Conservation (phyloP, 64 coral and sea anemone genomes). For the Exaiptasia diaphana region DNA sequence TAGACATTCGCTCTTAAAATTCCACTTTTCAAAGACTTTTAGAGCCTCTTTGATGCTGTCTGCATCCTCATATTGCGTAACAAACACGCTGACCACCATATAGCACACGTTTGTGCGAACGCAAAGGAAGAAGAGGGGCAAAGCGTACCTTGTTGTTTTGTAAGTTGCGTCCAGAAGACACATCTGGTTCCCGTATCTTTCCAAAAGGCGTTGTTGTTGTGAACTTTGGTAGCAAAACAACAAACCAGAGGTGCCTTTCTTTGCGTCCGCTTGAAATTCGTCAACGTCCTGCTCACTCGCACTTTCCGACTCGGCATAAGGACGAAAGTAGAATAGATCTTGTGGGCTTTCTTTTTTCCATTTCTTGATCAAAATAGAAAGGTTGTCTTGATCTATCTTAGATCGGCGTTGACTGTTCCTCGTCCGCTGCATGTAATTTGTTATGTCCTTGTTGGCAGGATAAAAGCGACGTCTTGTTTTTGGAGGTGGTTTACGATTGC, state of each 20-base stretch:
- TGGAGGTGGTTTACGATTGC: not conserved
- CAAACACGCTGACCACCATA: constrained; percentile 21
- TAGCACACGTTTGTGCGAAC: constrained; percentile 39
- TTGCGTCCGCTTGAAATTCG: too few relatives aligned
- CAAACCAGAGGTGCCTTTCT: too few relatives aligned
- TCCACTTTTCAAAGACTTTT: not conserved
- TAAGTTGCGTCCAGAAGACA: constrained; percentile 42
- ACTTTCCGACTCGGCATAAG: not conserved
- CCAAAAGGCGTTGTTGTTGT: constrained; percentile 7
- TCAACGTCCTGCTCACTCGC: not conserved
- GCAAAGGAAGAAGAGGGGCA: constrained; percentile 29
- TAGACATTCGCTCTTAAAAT: too few relatives aligned
- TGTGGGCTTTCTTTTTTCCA: not conserved
- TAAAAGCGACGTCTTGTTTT: not conserved
- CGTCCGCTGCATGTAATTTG: not conserved
- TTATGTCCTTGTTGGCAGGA: not conserved
- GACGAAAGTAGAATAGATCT: not conserved
- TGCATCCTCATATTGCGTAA: constrained; percentile 15
- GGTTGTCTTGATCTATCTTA: not conserved
- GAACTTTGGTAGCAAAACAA: constrained; percentile 11
- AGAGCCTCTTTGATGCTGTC: constrained; percentile 14
- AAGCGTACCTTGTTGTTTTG: constrained; percentile 19
- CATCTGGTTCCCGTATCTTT: constrained; percentile 29
- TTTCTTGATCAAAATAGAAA: not conserved
- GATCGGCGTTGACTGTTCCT: not conserved